Evolutionary conservation across 2,888 invertebrate genomes (phyloP).

Genomic region (Empis stercorea): DNA sequence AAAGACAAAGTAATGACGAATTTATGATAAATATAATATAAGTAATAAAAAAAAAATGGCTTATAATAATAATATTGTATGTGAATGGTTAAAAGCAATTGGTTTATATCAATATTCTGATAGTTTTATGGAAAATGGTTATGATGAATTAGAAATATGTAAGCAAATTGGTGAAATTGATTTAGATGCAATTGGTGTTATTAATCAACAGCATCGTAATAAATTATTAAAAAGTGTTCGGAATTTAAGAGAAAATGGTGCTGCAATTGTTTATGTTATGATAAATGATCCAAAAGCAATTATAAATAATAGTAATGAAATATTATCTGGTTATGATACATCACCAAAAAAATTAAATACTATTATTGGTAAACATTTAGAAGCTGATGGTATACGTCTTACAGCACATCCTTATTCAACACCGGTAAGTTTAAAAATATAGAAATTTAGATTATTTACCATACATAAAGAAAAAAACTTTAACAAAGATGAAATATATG

Average conservation of each 20-base stretch:
- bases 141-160: slow-evolving; percentile 92
- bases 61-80: slow-evolving; percentile 66
- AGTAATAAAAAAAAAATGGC: slow-evolving; percentile 26
- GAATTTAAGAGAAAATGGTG: slow-evolving; percentile 78
- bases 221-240: slow-evolving; percentile 73
- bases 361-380: slow-evolving; percentile 69
- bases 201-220: slow-evolving; percentile 67
- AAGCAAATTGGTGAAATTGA: slow-evolving; percentile 93
- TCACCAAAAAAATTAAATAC: slow-evolving; percentile 50
- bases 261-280: slow-evolving; percentile 85
- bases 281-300: slow-evolving; percentile 58
- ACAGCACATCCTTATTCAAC: slow-evolving; percentile 83
- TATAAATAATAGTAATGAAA: slow-evolving; percentile 42
- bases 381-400: slow-evolving; percentile 74
- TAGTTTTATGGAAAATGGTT: slow-evolving; percentile 90
- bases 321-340: slow-evolving; percentile 34
- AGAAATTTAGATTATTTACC: no score
- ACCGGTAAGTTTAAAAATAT: slow-evolving; percentile 56
- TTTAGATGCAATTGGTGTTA: slow-evolving; percentile 87
- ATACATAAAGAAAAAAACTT: no score
- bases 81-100: slow-evolving; percentile 85
- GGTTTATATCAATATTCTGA: slow-evolving; percentile 82
- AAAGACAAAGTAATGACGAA: no score
- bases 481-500: no score
- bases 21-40: no score